Conservation (phyloP, 2,888 invertebrate genomes). For the Charanyca ferruginea region DNA sequence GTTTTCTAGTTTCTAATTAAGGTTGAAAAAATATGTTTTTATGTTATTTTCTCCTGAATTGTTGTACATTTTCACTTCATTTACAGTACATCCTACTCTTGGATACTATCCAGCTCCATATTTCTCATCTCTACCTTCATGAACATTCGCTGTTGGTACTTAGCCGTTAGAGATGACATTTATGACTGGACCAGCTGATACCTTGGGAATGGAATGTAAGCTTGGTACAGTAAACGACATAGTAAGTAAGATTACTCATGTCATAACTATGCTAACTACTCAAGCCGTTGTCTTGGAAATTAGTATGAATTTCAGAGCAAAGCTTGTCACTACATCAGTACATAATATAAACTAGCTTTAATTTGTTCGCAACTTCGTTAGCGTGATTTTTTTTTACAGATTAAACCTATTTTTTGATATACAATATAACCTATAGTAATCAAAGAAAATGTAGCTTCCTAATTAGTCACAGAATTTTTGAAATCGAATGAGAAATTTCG, state of each 20-base stretch:
- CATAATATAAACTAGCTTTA: no score
- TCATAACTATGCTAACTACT: constrained; percentile 37
- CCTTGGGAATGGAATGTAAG: constrained; percentile 49
- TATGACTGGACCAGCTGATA: constrained; percentile 59
- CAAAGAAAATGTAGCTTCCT: no score
- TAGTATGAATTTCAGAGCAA: constrained; percentile 36
- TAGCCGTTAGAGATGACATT: constrained; percentile 52
- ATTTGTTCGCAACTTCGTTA: no score
- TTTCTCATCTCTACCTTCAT: constrained; percentile 51
- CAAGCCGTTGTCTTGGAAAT: constrained; percentile 28
- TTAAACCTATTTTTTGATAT: no score
- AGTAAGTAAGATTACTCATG: constrained; percentile 42
- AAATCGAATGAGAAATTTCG: no score
- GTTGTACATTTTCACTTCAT: constrained; percentile 10
- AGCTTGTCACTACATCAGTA: no score
- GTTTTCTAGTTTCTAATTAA: no score
- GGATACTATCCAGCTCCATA: constrained; percentile 54
- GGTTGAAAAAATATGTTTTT: not conserved
- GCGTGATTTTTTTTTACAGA: no score
- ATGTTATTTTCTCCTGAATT: not conserved
- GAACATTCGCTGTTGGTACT: constrained; percentile 56
- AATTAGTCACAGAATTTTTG: no score
- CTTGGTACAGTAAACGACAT: constrained; percentile 22
- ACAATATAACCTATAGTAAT: no score
- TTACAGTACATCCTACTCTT: constrained; percentile 20